Conservation (phyloP, 2,113 vertebrate species). For the Pseudonaja textilis region DNA sequence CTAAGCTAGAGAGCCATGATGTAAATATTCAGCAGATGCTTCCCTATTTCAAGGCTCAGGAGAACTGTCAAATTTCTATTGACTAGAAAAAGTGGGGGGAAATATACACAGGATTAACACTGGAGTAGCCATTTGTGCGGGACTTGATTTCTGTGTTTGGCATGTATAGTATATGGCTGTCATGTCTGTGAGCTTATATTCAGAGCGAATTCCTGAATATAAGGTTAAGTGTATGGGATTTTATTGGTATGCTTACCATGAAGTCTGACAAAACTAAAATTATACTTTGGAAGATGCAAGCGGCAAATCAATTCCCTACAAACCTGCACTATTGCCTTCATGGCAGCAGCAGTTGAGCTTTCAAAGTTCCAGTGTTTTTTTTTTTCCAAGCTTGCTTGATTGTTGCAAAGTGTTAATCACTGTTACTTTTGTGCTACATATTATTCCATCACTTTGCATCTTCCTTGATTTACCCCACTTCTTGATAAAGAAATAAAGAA, state of each 20-base stretch:
- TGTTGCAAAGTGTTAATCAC: too few species aligned
- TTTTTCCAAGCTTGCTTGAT: neutral
- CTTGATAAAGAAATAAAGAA: neutral
- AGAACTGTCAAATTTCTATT: neutral
- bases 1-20: neutral
- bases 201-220: neutral
- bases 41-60: neutral
- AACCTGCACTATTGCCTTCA: neutral
- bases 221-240: neutral
- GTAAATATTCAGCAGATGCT: neutral
- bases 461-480: too few species aligned
- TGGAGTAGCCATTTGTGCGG: neutral
- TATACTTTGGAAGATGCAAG: neutral
- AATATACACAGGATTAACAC: neutral
- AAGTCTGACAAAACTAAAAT: neutral
- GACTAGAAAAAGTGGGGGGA: neutral
- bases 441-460: too few species aligned
- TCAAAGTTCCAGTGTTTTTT: neutral
- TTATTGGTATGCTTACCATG: neutral
- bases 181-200: neutral
- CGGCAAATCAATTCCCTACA: neutral
- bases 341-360: neutral
- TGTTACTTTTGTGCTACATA: too few species aligned
- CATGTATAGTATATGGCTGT: neutral
- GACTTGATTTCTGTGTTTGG: neutral